Percentiles rank a stretch among this genome's conserved stretches.
Conservation (phyloP, 2,113 vertebrate genomes). For the Rhinopomastus cyanomelas region DNA sequence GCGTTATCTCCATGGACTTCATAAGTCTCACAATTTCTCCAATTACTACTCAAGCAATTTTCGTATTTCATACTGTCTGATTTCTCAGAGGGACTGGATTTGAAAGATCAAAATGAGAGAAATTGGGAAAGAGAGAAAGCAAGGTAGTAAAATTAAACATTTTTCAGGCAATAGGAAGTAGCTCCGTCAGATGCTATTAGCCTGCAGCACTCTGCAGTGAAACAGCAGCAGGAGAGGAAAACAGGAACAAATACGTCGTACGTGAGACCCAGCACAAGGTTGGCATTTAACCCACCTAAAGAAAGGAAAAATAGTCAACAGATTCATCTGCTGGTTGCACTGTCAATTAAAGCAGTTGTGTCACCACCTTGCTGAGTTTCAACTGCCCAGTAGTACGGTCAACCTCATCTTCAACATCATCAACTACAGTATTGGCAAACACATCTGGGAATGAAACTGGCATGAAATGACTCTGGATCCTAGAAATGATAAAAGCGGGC, state of each 20-base stretch:
- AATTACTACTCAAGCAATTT: constrained; percentile 81
- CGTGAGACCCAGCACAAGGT: neutral
- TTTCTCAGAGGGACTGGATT: constrained; percentile 78
- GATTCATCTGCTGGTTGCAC: neutral
- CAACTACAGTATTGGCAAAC: neutral
- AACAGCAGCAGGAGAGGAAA: constrained; percentile 31
- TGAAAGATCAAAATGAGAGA: constrained; percentile 73
- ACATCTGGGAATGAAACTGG: neutral
- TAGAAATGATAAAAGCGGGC: neutral
- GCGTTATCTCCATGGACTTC: constrained; percentile 80
- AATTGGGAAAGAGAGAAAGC: constrained; percentile 24
- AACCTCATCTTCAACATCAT: neutral
- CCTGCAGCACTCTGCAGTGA: constrained; percentile 14
- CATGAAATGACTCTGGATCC: neutral
- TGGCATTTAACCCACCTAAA: neutral
- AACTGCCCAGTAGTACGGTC: neutral
- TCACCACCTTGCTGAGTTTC: neutral
- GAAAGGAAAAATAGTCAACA: neutral
- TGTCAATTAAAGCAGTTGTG: neutral
- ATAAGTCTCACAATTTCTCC: constrained; percentile 77
- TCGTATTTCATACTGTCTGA: constrained; percentile 81
- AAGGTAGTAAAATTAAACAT: constrained; percentile 35
- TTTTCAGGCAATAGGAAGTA: constrained; percentile 33
- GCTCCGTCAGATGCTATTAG: constrained; percentile 36
- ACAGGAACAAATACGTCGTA: constrained; percentile 53